phyloP scores from a whole-genome alignment of 2,113 vertebrate genomes.

The Nanger granti region DNA sequence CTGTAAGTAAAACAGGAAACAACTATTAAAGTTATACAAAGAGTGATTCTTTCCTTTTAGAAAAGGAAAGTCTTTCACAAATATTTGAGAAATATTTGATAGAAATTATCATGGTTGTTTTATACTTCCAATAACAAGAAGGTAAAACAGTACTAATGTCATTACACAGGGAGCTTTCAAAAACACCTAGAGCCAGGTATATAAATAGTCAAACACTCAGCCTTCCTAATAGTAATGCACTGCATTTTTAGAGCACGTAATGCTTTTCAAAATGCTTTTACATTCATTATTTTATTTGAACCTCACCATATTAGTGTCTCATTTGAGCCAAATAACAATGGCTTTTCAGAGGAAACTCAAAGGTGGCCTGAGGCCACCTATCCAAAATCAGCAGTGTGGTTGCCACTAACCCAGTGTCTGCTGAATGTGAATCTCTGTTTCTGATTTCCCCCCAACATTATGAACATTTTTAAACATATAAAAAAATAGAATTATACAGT shows the following conservation, averaged over 20 bases:
- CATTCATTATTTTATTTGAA: not conserved
- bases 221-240: not conserved
- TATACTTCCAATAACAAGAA: not conserved
- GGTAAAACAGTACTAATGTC: not conserved
- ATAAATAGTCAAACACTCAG: not conserved
- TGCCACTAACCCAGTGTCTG: not conserved
- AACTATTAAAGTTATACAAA: not conserved
- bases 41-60: not conserved
- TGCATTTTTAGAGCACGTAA: not conserved
- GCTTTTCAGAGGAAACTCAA: not conserved
- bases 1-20: constrained; percentile 36
- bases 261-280: not conserved
- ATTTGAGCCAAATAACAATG: not conserved
- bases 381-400: not conserved
- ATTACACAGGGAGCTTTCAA: not conserved
- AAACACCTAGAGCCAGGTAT: not conserved
- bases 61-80: constrained; percentile 1
- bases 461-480: not conserved
- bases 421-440: not conserved
- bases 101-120: not conserved
- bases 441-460: not conserved
- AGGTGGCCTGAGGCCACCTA: not conserved
- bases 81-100: constrained; percentile 1
- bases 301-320: not conserved
- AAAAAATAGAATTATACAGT: not conserved